phyloP scores from a whole-genome alignment of 2,797 vertebrate species.

The Staurois parvus region DNA sequence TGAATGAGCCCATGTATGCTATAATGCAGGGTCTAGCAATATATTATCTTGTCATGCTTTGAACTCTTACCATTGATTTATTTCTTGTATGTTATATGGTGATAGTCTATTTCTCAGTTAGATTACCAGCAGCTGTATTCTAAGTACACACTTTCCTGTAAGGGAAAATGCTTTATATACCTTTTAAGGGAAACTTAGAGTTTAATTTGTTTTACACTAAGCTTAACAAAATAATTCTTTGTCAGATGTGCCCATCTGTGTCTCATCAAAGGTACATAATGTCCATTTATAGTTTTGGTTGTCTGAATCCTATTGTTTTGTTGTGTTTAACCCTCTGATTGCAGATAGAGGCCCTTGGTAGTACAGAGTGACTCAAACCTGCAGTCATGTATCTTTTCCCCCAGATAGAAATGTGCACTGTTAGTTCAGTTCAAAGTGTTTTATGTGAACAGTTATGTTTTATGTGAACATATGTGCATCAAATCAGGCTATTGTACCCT shows the following conservation, averaged over 20 bases:
- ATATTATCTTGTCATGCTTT: too few species aligned
- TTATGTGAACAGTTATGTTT: background rate
- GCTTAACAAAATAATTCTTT: slow-evolving; percentile 56
- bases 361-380: background rate
- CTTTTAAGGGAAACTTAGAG: slow-evolving; percentile 55
- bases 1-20: too few species aligned
- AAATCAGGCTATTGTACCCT: background rate
- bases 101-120: background rate
- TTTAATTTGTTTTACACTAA: slow-evolving; percentile 50
- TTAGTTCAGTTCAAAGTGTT: too few species aligned
- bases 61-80: too few species aligned
- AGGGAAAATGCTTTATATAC: slow-evolving; percentile 44
- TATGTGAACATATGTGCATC: background rate
- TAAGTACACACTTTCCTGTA: background rate
- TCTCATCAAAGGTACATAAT: slow-evolving; percentile 60
- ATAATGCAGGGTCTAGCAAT: too few species aligned
- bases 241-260: slow-evolving; percentile 55
- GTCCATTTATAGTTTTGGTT: slow-evolving; percentile 60
- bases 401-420: background rate
- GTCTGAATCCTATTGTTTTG: slow-evolving; percentile 51
- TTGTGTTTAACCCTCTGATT: slow-evolving; percentile 32
- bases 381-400: background rate
- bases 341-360: slow-evolving; percentile 24
- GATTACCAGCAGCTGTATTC: background rate
- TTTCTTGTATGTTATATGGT: background rate